Base-by-base conservation (phyloP, 2,888 invertebrate species). In the Mimas tiliae region DNA sequence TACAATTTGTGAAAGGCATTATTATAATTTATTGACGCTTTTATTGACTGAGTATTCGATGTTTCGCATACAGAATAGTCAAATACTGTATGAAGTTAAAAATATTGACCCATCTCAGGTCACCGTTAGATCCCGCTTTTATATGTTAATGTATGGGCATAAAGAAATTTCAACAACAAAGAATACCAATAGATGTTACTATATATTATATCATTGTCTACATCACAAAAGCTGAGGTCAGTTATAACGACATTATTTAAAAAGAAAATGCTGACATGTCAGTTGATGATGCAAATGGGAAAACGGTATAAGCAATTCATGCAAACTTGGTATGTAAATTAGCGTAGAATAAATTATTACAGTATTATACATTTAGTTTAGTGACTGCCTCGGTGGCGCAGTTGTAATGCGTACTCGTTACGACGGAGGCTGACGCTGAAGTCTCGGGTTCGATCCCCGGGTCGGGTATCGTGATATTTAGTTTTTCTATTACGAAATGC, bases 21-120 rank as follows among this genome's bases (percentile, higher is more conserved):
- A 86, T 83, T 82, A 70, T 80, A 86, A 88, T 88, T 81, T 84
- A 85, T 85, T 74, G 80, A 75, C 79, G 74, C 82, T 85, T 84
- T 84, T 81, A 81, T 79, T 67, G 74, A 71, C 70, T 68, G 74
- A 72, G 72, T 74, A 75, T 75, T 74, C 69, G 70, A 70, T 68
- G 70, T 66, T 69, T 80, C 74, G 72, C 71, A 69, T 72, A 74
- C 71, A 55, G 14, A 52, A 64, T 42, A 34, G 27, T 51, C 19
- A 34, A 51, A 58, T 27, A n/a, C 38, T 64, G 7, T 58, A 58
- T 14, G 34, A 55, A 65, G 58, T 48, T 47, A 48, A 58, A 55
- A 74, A 80, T 77, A 78, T 77, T 81, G 80, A 81, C 79, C 81
- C 67, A 66, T 69, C 67, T 67, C 67, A 72, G 80, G 81, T 80